Conservation (phyloP, 2,113 vertebrate genomes). For the Oxyruncus cristatus region DNA sequence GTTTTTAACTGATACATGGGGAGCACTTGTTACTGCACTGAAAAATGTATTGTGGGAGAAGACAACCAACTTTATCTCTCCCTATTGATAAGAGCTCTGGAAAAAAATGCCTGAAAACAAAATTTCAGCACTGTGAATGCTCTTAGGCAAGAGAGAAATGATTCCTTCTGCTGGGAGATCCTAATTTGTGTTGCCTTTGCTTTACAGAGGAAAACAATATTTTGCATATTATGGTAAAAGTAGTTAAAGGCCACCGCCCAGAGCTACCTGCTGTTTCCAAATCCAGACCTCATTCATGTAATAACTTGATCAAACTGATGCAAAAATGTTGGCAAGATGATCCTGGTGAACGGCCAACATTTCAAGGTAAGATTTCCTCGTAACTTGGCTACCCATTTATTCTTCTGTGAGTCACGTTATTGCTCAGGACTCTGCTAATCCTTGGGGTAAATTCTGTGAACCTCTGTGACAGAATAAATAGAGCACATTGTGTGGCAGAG, state of each 20-base stretch:
- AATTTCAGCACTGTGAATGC: neutral
- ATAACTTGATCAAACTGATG: constrained; percentile 88
- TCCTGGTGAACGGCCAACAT: constrained; percentile 85
- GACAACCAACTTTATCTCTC: neutral
- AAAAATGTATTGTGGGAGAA: neutral
- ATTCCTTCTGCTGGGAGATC: neutral
- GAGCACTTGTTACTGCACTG: neutral
- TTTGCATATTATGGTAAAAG: constrained; percentile 97
- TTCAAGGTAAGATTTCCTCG: constrained; percentile 84
- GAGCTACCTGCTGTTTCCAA: constrained; percentile 86
- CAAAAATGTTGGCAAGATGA: constrained; percentile 89
- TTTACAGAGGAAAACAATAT: constrained; percentile 93
- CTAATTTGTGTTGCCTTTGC: neutral
- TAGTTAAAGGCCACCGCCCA: constrained; percentile 92
- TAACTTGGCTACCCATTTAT: constrained; percentile 3
- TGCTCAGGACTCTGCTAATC: constrained; percentile 56
- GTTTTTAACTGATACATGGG: neutral
- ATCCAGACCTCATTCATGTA: constrained; percentile 83
- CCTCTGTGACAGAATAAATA: constrained; percentile 47
- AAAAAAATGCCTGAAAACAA: neutral
- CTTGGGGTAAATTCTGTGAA: neutral
- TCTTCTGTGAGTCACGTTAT: constrained; percentile 17
- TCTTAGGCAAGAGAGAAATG: neutral
- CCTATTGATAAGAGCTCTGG: neutral
- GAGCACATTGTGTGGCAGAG: constrained; percentile 16